Conservation (phyloP, 2,797 vertebrate genomes). For the Pangasius mekongensis region DNA sequence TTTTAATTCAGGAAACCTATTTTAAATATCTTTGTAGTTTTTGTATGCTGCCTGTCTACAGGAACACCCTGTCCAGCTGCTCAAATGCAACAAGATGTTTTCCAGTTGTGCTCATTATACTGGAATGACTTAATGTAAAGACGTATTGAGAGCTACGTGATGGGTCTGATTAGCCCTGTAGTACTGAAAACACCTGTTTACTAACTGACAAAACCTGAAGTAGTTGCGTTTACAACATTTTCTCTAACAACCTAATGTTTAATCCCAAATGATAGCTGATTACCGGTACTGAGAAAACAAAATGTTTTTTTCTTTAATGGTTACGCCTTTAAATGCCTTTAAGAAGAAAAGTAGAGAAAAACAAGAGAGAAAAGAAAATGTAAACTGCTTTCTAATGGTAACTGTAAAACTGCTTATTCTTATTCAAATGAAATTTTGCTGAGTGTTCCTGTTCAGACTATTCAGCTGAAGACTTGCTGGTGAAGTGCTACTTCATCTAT, state of each 20-base stretch:
- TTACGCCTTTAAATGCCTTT: neutral
- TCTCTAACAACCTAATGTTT: conserved; percentile 5
- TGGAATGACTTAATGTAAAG: conserved; percentile 44
- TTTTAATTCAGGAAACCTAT: conserved; percentile 49
- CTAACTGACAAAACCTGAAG: conserved; percentile 29
- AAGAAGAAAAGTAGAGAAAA: neutral
- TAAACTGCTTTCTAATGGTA: neutral
- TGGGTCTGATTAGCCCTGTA: conserved; percentile 40
- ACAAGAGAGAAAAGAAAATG: neutral
- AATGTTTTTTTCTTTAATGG: neutral
- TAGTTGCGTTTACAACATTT: conserved; percentile 7
- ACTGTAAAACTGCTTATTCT: neutral
- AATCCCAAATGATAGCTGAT: conserved; percentile 12
- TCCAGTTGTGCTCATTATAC: conserved; percentile 38
- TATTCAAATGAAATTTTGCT: conserved; percentile 20
- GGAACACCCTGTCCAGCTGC: conserved; percentile 34
- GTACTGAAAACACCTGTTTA: conserved; percentile 33
- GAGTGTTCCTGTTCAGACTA: conserved; percentile 1
- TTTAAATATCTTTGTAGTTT: conserved; percentile 50
- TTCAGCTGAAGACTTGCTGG: conserved; percentile 17
- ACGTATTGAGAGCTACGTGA: conserved; percentile 27
- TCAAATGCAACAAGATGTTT: conserved; percentile 50
- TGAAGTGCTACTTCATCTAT: conserved; percentile 6
- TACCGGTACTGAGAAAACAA: neutral
- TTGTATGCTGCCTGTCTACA: conserved; percentile 36